Base-by-base conservation (phyloP, 2,113 vertebrate species). In the Phoenicopterus ruber region DNA sequence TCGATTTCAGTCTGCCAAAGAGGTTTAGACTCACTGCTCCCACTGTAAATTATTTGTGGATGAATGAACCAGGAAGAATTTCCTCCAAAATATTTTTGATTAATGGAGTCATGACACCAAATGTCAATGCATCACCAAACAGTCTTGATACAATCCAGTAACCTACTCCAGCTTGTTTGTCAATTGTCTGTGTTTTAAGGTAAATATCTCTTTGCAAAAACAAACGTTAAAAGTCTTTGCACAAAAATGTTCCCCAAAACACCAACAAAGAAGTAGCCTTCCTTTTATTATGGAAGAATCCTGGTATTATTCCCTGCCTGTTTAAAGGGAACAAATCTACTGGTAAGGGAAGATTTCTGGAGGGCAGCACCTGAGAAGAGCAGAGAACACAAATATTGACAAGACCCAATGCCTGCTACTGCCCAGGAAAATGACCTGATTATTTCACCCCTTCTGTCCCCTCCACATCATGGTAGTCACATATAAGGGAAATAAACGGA, bases 1-100 rank as follows among this genome's bases (percentile, higher is more conserved):
- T 96, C 18, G 31, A 74, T 88, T 91, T 70, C 91, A 94, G 85
- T 87, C 96, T 97, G 95, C 83, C 96, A 97, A 93, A 96, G 95
- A 93, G 94, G 91, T 94, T 97, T 97, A 92, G 91, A 94, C 36
- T 83, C 82, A 65, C 63, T 90, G 78, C 73, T 95, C 80, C 80
- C 72, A 34, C 47, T 50, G 92, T 96, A 84, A 97, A 95, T 92
- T 97, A 96, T 94, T 58, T 73, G 72, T 93, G 94, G 82, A 94
- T 66, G 85, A 83, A 63, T 81, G 88, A 93, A 94, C 20, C 50
- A 54, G 88, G 71, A 95, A 67, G 57, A 81, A 77, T 93, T 96
- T 94, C 87, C 73, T 94, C 78, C 58, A 65, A 85, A 93, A 86
- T 69, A 80, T 54, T 92, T 97, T 94, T 94, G 90, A 97, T 93